Percentiles rank a stretch among this genome's conserved stretches.
Conservation (phyloP, 2,113 vertebrate species). For the Nematolebias whitei region DNA sequence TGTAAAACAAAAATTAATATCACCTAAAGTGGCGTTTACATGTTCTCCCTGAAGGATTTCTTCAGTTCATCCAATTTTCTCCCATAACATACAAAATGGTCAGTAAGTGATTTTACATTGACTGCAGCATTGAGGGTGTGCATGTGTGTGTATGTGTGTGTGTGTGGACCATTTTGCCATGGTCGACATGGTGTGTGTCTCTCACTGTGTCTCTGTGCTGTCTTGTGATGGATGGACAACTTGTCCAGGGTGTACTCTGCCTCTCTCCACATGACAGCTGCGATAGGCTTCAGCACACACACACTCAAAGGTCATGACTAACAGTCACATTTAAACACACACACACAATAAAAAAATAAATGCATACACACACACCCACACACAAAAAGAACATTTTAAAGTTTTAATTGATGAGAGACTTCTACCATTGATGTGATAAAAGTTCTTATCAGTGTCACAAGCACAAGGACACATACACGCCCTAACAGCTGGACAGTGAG, state of each 20-base stretch:
- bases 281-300: neutral
- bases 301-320: neutral
- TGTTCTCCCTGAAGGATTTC: too few relatives aligned
- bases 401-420: conserved; percentile 39
- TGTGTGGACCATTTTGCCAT: too few relatives aligned
- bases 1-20: too few relatives aligned
- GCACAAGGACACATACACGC: conserved; percentile 34
- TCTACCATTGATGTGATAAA: conserved; percentile 53
- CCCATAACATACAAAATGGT: too few relatives aligned
- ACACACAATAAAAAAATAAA: neutral
- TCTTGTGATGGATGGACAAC: neutral
- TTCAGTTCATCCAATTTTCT: too few relatives aligned
- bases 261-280: neutral
- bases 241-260: neutral
- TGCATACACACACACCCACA: conserved; percentile 11
- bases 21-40: too few relatives aligned
- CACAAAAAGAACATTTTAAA: conserved; percentile 34
- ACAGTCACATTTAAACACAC: neutral
- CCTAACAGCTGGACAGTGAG: conserved; percentile 54
- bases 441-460: conserved; percentile 40
- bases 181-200: neutral
- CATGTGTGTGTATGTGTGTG: too few relatives aligned
- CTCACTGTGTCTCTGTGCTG: neutral
- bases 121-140: neutral
- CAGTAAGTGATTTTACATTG: neutral